Evolutionary conservation across 2,888 invertebrate genomes (phyloP), one percentile per base, ranked within the genome.

Genomic region (Synanthedon formicaeformis): DNA sequence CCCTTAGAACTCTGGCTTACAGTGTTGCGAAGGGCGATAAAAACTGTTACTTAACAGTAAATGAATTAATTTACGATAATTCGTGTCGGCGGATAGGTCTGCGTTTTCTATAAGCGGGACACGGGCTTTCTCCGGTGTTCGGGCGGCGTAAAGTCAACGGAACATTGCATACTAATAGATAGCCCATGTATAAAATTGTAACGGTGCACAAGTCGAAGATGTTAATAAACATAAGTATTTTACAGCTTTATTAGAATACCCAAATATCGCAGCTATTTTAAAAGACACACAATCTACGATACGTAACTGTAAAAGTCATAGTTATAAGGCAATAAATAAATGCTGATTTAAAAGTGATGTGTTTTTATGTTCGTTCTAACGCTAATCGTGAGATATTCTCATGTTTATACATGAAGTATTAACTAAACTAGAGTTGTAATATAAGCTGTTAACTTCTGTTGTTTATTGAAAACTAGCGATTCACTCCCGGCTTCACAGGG

Each of bases 141-240:
- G 65, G 63, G 62, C 64, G 49, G 72, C 71, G 71, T 72, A 67
- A 72, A 76, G 69, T 69, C 71, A 78, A 77, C 78, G 75, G 78
- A 79, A 77, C 71, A 63, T 66, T 70, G 80, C 78, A 81, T 81
- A 79, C 75, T 83, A 83, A 81, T 81, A 73, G 71, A 77, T 74
- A 73, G 69, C 69, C 70, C 66, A 75, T 67, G 75, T 76, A 79
- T 82, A 76, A 79, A 76, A 80, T 78, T 72, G 78, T 84, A 85
- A 85, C 85, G 84, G 85, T 84, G 72, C 73, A 72, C 66, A 69
- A 70, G 65, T 63, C 67, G 68, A 72, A 67, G 66, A 64, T 71
- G 61, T 73, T 78, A 75, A 81, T 80, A 80, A 75, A 81, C 75
- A 77, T 73, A 74, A 79, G 76, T 70, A 75, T 82, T 49, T 78